Conservation (phyloP, 1,140 invertebrate species). For the Drosophila bocki region DNA sequence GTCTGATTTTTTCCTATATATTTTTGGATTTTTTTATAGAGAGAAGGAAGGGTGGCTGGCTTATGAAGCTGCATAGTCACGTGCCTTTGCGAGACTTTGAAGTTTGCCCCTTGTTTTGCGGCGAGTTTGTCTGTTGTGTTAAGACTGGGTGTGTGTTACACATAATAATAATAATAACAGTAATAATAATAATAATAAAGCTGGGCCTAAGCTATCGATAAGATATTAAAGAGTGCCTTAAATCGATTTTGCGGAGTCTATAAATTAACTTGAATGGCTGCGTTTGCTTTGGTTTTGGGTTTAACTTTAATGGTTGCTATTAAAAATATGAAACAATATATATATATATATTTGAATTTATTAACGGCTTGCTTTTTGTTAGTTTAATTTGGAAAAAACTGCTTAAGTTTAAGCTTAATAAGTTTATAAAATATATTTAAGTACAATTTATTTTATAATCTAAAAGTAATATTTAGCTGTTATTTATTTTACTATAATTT, state of each 20-base stretch:
- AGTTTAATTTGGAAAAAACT: neutral
- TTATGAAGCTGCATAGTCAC: slow-evolving; percentile 59
- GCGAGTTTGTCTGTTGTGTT: slow-evolving; percentile 22
- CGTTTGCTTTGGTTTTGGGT: neutral
- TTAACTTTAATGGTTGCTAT: neutral
- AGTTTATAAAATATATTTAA: neutral
- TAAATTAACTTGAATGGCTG: slow-evolving; percentile 8
- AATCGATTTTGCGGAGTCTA: neutral
- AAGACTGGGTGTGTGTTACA: slow-evolving; percentile 23
- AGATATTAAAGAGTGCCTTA: slow-evolving; percentile 1
- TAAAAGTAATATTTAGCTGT: neutral
- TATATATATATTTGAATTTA: neutral
- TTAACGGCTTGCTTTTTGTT: no score
- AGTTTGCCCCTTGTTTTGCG: slow-evolving; percentile 41
- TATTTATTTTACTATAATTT: no score
- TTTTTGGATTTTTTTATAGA: neutral
- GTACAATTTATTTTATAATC: neutral
- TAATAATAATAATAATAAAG: neutral
- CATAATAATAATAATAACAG: slow-evolving; percentile 34
- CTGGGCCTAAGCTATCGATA: slow-evolving; percentile 18
- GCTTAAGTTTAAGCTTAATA: neutral
- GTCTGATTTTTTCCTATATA: slow-evolving; percentile 25
- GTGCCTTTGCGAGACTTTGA: slow-evolving; percentile 44
- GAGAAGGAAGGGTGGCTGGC: slow-evolving; percentile 8
- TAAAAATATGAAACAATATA: neutral